phyloP scores from a whole-genome alignment of 2,113 vertebrate genomes.

The Hirundichthys speculiger region DNA sequence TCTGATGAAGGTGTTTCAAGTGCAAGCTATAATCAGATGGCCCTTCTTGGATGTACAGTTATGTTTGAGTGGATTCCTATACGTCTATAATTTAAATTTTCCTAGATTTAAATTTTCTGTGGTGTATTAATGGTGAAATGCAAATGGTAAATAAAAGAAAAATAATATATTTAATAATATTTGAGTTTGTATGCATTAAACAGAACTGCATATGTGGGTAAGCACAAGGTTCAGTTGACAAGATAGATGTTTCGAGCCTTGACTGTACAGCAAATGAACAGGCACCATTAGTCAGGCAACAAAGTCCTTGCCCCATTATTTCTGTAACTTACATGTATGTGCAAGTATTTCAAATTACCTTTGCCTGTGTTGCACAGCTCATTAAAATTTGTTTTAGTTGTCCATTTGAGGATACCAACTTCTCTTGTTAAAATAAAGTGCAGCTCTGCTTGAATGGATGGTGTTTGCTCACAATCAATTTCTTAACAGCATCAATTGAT shows the following conservation, averaged over 20 bases:
- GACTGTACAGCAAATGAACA: constrained; percentile 11
- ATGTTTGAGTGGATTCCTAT: too few species aligned
- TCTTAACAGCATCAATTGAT: constrained; percentile 67
- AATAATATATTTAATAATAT: too few species aligned
- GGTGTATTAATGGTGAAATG: too few species aligned
- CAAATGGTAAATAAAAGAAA: not conserved
- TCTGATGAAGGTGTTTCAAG: not conserved
- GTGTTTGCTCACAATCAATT: constrained; percentile 69
- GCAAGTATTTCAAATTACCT: not conserved
- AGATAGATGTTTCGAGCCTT: not conserved
- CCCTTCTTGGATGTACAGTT: not conserved
- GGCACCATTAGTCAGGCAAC: not conserved
- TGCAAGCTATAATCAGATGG: not conserved
- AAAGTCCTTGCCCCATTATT: not conserved
- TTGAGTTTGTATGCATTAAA: too few species aligned
- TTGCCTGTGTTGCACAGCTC: constrained; percentile 20
- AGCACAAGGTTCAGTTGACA: not conserved
- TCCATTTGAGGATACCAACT: constrained; percentile 43
- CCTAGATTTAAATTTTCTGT: too few species aligned
- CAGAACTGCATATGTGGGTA: too few species aligned
- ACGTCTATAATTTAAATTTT: too few species aligned
- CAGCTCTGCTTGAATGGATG: constrained; percentile 36
- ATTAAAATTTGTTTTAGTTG: constrained; percentile 57
- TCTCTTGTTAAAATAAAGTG: constrained; percentile 57
- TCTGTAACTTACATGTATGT: constrained; percentile 5